Conservation (phyloP, 2,113 vertebrate species). For the Petaurus breviceps region DNA sequence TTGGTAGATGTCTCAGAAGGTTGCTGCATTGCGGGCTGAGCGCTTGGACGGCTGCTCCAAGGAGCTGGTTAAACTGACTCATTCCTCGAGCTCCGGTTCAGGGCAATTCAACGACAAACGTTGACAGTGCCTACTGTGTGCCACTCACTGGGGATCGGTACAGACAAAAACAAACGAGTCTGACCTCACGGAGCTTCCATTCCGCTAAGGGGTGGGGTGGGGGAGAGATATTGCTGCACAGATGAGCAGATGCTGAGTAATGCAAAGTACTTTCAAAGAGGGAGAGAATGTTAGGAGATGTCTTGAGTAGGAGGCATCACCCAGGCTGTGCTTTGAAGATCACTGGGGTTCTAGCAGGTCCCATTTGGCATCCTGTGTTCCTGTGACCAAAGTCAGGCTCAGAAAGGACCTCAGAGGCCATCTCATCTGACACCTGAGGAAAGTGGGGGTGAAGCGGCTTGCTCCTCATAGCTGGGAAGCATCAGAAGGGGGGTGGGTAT, state of each 20-base stretch:
- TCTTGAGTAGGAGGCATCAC: neutral
- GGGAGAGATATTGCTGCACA: neutral
- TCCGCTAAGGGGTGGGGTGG: neutral
- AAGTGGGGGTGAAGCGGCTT: neutral
- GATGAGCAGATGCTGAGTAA: neutral
- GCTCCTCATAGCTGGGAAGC: neutral
- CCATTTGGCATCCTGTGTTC: neutral
- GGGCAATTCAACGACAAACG: neutral
- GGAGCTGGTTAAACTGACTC: neutral
- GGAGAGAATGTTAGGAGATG: neutral
- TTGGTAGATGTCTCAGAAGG: neutral
- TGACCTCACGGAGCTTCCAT: neutral
- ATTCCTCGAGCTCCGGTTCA: neutral
- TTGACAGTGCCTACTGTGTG: neutral
- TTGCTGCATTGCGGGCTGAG: fast-evolving
- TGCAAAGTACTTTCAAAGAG: neutral
- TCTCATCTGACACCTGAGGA: neutral
- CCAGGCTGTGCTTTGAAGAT: neutral
- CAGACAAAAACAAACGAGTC: neutral
- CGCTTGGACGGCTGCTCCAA: neutral
- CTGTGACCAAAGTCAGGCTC: neutral
- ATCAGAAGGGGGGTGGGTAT: neutral
- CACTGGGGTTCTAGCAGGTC: neutral
- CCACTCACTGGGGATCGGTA: neutral
- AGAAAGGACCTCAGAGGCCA: neutral